Conservation (phyloP, 2,797 vertebrate genomes). For the Dicrostonyx torquatus region DNA sequence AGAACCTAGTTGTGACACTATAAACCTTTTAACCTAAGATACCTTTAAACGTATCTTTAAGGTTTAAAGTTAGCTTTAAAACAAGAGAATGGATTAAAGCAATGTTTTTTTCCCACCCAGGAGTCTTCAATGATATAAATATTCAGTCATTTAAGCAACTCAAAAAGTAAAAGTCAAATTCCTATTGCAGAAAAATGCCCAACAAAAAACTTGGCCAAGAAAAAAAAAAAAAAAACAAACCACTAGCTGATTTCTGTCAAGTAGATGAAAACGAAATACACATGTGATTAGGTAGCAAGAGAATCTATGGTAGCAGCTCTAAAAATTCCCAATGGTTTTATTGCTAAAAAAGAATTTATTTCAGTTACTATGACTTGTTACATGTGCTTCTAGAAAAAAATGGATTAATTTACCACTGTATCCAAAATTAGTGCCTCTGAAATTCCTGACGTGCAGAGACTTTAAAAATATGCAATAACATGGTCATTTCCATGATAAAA, state of each 20-base stretch:
- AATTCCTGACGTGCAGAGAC: slow-evolving; percentile 9
- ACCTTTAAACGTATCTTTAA: too few relatives aligned
- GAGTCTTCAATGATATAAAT: neutral
- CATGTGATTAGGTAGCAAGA: neutral
- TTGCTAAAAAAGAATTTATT: neutral
- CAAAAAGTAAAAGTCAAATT: slow-evolving; percentile 30
- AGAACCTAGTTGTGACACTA: neutral
- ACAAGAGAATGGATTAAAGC: neutral
- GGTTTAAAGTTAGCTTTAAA: neutral
- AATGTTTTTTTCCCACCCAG: neutral
- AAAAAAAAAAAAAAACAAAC: neutral
- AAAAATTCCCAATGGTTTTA: neutral
- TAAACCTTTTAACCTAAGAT: neutral
- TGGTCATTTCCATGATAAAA: neutral
- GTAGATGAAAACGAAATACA: slow-evolving; percentile 20
- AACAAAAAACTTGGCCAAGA: neutral
- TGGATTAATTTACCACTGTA: neutral
- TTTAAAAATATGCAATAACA: neutral
- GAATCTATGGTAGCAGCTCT: neutral
- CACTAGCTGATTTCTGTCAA: neutral
- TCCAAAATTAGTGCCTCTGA: slow-evolving; percentile 14
- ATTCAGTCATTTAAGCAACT: neutral
- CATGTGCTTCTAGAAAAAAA: neutral
- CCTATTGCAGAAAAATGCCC: slow-evolving; percentile 23
- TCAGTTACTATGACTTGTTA: slow-evolving; percentile 32